A percentile compares a stretch with the other conserved stretches of the same genome.
These are phyloP conservation scores for Lasioglossum figueresi DNA, from an alignment of 2,888 invertebrate species.

Conservation along the genomic window DNA sequence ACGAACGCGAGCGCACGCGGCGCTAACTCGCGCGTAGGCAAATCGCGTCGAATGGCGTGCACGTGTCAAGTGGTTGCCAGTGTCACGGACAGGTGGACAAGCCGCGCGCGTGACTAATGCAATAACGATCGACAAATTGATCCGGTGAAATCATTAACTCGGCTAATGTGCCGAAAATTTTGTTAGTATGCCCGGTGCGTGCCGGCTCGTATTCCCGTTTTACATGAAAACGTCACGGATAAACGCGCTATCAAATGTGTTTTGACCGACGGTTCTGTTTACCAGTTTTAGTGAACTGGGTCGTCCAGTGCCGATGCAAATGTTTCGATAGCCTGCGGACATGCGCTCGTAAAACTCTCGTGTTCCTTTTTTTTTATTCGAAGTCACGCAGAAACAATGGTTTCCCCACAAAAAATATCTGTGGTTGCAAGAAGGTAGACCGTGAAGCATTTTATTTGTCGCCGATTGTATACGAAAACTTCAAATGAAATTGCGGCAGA, in stretches of 20 bases:
- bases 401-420: not conserved
- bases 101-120: conserved; percentile 36
- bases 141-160: conserved; percentile 35
- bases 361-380: not conserved
- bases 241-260: conserved; percentile 17
- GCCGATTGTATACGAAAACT: too few species aligned
- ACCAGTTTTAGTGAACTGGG: not conserved
- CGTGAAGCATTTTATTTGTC: too few species aligned
- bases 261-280: conserved; percentile 1
- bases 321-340: not conserved
- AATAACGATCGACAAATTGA: conserved; percentile 36
- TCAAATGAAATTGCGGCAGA: too few species aligned
- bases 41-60: conserved; percentile 17
- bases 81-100: conserved; percentile 22
- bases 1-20: not conserved
- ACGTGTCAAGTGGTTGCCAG: conserved; percentile 36
- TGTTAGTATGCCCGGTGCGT: conserved; percentile 31
- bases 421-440: not conserved
- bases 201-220: not conserved
- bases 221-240: conserved; percentile 26
- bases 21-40: conserved; percentile 1
- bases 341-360: not conserved
- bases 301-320: not conserved
- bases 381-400: not conserved
- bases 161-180: conserved; percentile 37